Base-by-base conservation (phyloP, 2,888 invertebrate genomes). In the Coelopa pilipes region DNA sequence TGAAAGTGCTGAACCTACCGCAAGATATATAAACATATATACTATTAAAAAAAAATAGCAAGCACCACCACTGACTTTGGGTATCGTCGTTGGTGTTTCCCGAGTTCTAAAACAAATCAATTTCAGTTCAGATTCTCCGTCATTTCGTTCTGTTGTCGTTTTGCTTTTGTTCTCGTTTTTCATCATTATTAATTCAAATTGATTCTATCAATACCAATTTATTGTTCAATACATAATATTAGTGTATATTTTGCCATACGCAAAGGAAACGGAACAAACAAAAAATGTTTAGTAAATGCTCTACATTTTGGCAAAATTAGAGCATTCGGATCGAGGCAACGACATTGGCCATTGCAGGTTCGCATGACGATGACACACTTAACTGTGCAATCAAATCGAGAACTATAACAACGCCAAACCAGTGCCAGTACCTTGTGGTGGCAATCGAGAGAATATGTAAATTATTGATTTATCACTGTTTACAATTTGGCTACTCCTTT, bases 301-400 rank as follows among this genome's bases (percentile, higher is more conserved):
- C 34, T 34, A 34, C 34, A 34, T 34, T 34, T 34, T 34, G 34
- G 34, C 34, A 34, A 34, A 34, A 34, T 34, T 19, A 46, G 50
- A 55, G 55, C 53, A 55, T 34, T 34, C 34, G 34, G 34, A 34
- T 34, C 34, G 34, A 2, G 34, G 21, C 17, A 69, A 21, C 21
- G 46, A 66, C n/a, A 17, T n/a, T 46, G 46, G 19, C 21, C 21
- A 21, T 4, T 45, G 1, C 12, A 4, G 17, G 9, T 60, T 21
- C 19, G 46, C 62, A 60, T 70, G 76, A 76, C 78, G 78, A 80
- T 82, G 82, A 82, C 82, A 82, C 78, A 82, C 76, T 77, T 82
- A 76, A 72, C 13, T 73, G n/a, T 45, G 62, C 73, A 65, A 66
- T 24, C 34, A 70, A 66, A 21, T 9, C 46, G 50, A 47, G 17